These are phyloP conservation scores for Pocillopora damicornis DNA, from an alignment of 64 coral and sea anemone species.

Conservation along the genomic window DNA sequence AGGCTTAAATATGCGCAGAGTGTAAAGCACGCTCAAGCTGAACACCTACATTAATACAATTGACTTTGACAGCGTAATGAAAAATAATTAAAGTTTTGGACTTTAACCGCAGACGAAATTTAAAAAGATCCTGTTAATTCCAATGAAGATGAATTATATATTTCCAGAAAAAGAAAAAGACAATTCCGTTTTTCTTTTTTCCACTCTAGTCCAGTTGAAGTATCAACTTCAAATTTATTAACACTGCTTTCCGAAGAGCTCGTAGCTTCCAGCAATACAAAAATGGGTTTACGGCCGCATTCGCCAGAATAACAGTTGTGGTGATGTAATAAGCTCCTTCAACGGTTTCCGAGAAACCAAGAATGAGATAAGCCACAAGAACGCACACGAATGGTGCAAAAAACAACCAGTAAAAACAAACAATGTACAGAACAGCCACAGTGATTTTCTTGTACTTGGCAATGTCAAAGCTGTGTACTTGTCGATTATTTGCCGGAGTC, in stretches of 20 bases:
- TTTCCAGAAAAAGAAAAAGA: no score
- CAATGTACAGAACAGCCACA: neutral
- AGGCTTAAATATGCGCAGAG: no score
- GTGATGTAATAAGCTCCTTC: slow-evolving; percentile 21
- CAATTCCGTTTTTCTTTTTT: neutral
- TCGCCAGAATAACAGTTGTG: slow-evolving; percentile 5
- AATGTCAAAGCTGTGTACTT: neutral
- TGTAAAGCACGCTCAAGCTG: no score
- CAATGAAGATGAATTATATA: no score
- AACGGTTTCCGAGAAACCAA: neutral
- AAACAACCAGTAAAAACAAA: slow-evolving; percentile 30
- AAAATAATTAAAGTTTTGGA: no score
- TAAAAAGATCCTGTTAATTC: no score
- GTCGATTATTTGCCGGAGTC: neutral
- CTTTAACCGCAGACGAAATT: no score
- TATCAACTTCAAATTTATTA: neutral
- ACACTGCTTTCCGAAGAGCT: neutral
- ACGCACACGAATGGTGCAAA: slow-evolving; percentile 31
- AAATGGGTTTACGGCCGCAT: slow-evolving; percentile 13
- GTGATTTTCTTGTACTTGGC: slow-evolving; percentile 29
- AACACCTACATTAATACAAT: no score
- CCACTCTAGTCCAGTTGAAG: neutral
- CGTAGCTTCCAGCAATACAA: slow-evolving; percentile 27
- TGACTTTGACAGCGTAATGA: no score
- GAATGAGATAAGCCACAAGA: neutral